These are phyloP conservation scores for Dipodomys stephensi DNA, from an alignment of 2,113 vertebrate species.

Conservation along the genomic window DNA sequence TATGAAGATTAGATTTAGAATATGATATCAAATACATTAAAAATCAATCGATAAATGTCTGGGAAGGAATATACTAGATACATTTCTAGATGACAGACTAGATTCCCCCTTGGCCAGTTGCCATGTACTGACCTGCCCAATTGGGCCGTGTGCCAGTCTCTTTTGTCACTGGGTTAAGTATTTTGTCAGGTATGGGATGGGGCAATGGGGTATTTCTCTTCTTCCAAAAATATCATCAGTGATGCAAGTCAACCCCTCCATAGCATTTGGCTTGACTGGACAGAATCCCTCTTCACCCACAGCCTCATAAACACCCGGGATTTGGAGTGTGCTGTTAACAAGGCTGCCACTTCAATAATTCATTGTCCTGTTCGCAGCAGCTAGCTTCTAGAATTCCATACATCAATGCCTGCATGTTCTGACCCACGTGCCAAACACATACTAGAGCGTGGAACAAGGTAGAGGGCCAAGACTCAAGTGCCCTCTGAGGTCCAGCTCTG, in stretches of 20 bases:
- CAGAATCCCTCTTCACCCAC: not conserved
- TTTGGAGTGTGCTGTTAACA: not conserved
- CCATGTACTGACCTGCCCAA: too few species aligned
- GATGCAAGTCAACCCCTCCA: not conserved
- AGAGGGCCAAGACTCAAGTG: too few species aligned
- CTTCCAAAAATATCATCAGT: not conserved
- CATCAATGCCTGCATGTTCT: not conserved
- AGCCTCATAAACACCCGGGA: not conserved
- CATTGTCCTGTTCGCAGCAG: not conserved
- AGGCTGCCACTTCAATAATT: conserved; percentile 21
- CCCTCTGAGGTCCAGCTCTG: not conserved
- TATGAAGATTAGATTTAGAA: not conserved
- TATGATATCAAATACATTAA: not conserved
- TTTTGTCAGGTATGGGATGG: not conserved
- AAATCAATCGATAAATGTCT: not conserved
- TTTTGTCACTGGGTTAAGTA: not conserved
- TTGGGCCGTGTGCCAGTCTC: not conserved
- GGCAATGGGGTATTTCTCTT: not conserved
- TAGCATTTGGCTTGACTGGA: not conserved
- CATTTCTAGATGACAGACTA: not conserved
- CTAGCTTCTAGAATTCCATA: conserved; percentile 18
- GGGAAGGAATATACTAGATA: not conserved
- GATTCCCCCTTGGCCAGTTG: not conserved
- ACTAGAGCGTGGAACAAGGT: not conserved
- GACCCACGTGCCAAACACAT: not conserved